Conservation (phyloP, 2,113 vertebrate genomes). For the Pteropus alecto region DNA sequence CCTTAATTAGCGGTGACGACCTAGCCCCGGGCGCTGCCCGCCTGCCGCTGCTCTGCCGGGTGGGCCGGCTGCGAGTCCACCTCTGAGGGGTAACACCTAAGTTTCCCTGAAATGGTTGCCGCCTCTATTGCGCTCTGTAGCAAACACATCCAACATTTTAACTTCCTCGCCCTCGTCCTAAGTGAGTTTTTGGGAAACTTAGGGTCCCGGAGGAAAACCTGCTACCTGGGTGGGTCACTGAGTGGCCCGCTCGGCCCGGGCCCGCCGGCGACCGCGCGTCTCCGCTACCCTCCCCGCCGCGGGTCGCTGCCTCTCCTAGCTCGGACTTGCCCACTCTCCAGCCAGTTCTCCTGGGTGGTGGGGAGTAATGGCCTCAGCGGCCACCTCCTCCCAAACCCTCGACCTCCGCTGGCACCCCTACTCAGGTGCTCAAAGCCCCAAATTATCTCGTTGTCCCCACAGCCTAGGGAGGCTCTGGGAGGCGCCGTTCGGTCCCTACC, state of each 20-base stretch:
- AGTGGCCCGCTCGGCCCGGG: background rate
- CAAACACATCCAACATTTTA: background rate
- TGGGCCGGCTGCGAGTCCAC: background rate
- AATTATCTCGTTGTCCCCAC: background rate
- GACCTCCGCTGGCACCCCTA: background rate
- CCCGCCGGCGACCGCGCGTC: background rate
- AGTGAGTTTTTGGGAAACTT: background rate
- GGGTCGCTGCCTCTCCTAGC: background rate
- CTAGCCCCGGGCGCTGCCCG: background rate
- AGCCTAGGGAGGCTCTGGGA: background rate
- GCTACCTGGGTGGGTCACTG: background rate
- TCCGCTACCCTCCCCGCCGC: background rate
- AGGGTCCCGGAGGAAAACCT: background rate
- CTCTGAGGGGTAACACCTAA: background rate
- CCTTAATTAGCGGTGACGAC: constrained; percentile 56
- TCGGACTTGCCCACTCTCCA: background rate
- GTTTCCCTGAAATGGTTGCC: background rate
- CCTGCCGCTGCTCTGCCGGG: background rate
- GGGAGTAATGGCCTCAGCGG: background rate
- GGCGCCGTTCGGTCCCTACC: background rate
- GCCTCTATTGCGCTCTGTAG: background rate
- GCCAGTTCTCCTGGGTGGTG: background rate
- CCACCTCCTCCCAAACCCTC: background rate
- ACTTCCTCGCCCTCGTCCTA: background rate
- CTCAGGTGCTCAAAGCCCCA: background rate